Evolutionary conservation across 64 coral and sea anemone genomes (phyloP), one percentile per base, ranked within the genome.

Genomic region (Acropora yongei): DNA sequence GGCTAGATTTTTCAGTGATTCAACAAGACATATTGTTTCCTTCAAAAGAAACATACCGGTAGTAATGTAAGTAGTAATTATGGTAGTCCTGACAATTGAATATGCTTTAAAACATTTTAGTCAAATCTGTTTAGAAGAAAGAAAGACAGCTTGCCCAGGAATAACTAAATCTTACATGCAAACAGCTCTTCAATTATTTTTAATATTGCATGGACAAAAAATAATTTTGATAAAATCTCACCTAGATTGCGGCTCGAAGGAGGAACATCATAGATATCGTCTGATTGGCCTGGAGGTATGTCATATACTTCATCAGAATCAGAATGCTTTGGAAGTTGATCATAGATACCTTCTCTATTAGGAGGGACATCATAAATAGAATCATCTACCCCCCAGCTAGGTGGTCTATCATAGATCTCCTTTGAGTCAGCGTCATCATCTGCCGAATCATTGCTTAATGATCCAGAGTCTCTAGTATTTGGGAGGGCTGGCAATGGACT

Each of bases 201-300:
- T 30, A 30, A 30, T 30, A 30, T 30, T 30, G 30, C 30, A 30
- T 30, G 30, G 30, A 30, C 30, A 30, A 30, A 30, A 30, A 30
- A 30, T 30, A 30, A 30, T 30, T 30, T 30, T 30, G 30, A 30
- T 30, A 30, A 30, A 30, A 30, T 71, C 4, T 40, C 65, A 85
- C 82, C 82, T 85, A 46, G 43, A 49, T 85, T 61, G 13, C 1
- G 58, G 17, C 45, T 68, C 30, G 90, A 80, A 42, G 74, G 90
- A 63, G 60, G 60, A 13, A 86, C 78, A 68, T 92, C 82, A 78
- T 92, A 92, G 20, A 92, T 92, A 61, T 86, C 74, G 71, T 45
- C 76, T 45, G 65, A 20, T 30, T 30, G 30, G 30, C 30, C 30
- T 53, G 74, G 90, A 63, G 60, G 60, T 11, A 86, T 69, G 51